Evolutionary conservation across 2,888 invertebrate genomes (phyloP).

Genomic region (Netelia melanura): DNA sequence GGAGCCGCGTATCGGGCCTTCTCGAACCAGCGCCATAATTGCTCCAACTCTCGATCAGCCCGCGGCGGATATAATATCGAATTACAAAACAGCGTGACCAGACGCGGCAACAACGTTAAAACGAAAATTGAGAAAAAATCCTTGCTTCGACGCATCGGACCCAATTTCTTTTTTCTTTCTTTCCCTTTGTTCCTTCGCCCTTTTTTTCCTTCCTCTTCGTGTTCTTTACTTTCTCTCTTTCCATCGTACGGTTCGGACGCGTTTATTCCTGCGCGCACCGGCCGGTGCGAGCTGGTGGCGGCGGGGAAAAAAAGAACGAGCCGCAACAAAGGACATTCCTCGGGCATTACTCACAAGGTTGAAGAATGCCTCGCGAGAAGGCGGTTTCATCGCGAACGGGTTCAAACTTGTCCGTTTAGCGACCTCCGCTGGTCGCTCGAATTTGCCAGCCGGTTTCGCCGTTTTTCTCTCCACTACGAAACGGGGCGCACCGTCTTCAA

Average conservation of each 20-base stretch:
- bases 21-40: slow-evolving; percentile 11
- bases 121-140: slow-evolving; percentile 19
- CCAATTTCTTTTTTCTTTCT: slow-evolving; percentile 28
- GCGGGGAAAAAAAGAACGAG: slow-evolving; percentile 63
- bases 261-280: slow-evolving; percentile 26
- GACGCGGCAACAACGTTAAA: slow-evolving; percentile 38
- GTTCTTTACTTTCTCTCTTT: slow-evolving; percentile 7
- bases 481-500: background rate
- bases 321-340: slow-evolving; percentile 75
- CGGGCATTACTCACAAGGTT: slow-evolving; percentile 72
- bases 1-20: too few species aligned
- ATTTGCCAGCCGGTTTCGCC: slow-evolving; percentile 63
- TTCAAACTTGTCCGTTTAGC: slow-evolving; percentile 63
- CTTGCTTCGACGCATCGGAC: slow-evolving; percentile 6
- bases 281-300: background rate
- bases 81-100: slow-evolving; percentile 63
- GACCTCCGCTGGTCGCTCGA: slow-evolving; percentile 49
- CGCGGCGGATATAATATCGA: slow-evolving; percentile 43
- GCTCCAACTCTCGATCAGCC: slow-evolving; percentile 7
- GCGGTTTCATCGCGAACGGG: slow-evolving; percentile 49
- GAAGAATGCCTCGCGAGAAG: slow-evolving; percentile 59
- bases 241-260: slow-evolving; percentile 14
- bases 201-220: slow-evolving; percentile 10
- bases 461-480: background rate
- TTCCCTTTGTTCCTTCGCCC: background rate